Percentiles rank a stretch among this genome's conserved stretches.
Conservation (phyloP, 1,140 invertebrate genomes). For the Agrilus planipennis region DNA sequence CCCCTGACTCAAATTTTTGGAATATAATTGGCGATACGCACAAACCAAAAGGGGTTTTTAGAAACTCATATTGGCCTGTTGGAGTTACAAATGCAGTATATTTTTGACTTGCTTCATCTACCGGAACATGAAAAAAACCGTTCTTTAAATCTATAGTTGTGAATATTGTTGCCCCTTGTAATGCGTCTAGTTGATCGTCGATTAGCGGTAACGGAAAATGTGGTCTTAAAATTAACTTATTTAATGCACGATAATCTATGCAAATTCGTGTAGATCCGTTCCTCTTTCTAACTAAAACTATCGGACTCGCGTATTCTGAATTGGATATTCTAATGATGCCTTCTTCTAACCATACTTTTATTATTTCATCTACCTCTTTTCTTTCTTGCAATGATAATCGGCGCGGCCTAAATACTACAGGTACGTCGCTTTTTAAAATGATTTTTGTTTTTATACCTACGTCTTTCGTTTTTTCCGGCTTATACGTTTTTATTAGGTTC, state of each 20-base stretch:
- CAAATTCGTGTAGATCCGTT: constrained; percentile 19
- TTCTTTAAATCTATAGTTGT: constrained; percentile 1
- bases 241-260: not conserved
- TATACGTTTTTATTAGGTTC: too few relatives aligned
- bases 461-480: too few relatives aligned
- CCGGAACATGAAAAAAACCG: not conserved
- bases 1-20: too few relatives aligned
- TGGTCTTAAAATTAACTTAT: not conserved
- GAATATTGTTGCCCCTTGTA: not conserved
- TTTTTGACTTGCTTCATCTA: not conserved
- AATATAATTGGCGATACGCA: constrained; percentile 6
- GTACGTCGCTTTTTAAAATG: too few relatives aligned
- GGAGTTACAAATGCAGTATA: constrained; percentile 2
- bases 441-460: too few relatives aligned
- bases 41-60: constrained; percentile 5
- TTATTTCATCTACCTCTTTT: constrained; percentile 17
- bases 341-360: constrained; percentile 23
- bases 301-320: constrained; percentile 33
- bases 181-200: constrained; percentile 2
- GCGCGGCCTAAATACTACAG: constrained; percentile 22
- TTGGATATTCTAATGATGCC: constrained; percentile 20
- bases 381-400: constrained; percentile 21
- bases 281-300: constrained; percentile 37
- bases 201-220: constrained; percentile 5
- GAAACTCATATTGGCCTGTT: constrained; percentile 5